Base-by-base conservation (phyloP, 1,140 invertebrate genomes). In the Hydropsyche tenuis region DNA sequence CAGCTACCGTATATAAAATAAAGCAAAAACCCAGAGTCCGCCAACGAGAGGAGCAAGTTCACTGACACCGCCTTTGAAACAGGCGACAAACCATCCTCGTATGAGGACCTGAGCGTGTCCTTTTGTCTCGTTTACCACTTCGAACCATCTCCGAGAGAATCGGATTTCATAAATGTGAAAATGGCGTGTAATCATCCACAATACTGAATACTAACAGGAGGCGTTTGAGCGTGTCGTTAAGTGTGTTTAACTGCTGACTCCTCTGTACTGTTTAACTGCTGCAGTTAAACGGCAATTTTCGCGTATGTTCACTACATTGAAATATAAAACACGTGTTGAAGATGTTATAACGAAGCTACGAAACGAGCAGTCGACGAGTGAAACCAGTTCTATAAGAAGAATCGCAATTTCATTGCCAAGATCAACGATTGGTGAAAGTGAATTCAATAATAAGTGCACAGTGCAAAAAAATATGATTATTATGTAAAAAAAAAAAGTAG, bases 341-440 rank as follows among this genome's bases (percentile, higher is more conserved):
- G 30, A 37, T 37, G 30, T 37, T 37, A 37, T 37, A 37, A 37
- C 30, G 23, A 18, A 20, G n/a, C n/a, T n/a, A n/a, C n/a, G n/a
- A n/a, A n/a, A n/a, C n/a, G n/a, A n/a, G n/a, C n/a, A 30, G 30
- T 63, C 18, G 48, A 65, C 12, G 42, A 45, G 63, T 22, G 45
- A 68, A 68, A 68, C 43, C 45, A 20, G 65, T 48, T 68, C 22
- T 7, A n/a, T 22, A 68, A 30, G 12, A 7, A 56, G 46, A 48
- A 42, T 65, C 12, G 62, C 62, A 42, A 66, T 73, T 73, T 73
- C 71, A 65, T 73, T 73, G 71, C 71, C 71, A 73, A 65, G 69
- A 72, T 48, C 30, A 9, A 46, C 69, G 37, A 20, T 23, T 16
- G 45, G 71, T 18, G 71, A 73, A 73, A 73, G 71, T 73, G 71